phyloP scores from a whole-genome alignment of 1,140 invertebrate species.

The Drosophila dunni region DNA sequence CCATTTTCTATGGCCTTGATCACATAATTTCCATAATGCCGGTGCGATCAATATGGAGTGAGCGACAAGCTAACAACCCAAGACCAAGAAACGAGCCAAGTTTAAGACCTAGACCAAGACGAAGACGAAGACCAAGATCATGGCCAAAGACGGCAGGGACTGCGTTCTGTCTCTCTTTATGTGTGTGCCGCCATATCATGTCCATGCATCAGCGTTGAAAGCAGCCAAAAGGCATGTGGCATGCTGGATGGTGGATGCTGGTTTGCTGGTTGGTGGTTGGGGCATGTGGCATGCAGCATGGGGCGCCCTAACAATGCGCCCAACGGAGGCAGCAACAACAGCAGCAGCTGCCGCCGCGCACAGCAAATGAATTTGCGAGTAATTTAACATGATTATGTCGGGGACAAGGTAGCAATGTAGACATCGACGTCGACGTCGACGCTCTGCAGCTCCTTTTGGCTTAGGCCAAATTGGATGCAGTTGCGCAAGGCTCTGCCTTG shows the following conservation, averaged over 20 bases:
- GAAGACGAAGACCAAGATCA: not conserved
- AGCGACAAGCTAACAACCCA: slow-evolving; percentile 74
- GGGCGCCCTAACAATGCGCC: slow-evolving; percentile 77
- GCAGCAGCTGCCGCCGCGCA: slow-evolving; percentile 47
- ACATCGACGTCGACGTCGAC: slow-evolving; percentile 62
- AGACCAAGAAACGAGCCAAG: slow-evolving; percentile 9
- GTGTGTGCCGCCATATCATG: slow-evolving; percentile 61
- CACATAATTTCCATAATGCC: slow-evolving; percentile 83
- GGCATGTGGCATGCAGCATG: slow-evolving; percentile 15
- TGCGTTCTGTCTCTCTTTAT: not conserved
- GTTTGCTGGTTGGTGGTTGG: not conserved
- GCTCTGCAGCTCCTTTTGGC: slow-evolving; percentile 52
- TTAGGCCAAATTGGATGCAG: slow-evolving; percentile 72
- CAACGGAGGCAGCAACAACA: slow-evolving; percentile 46
- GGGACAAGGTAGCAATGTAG: slow-evolving; percentile 80
- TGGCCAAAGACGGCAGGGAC: slow-evolving; percentile 9
- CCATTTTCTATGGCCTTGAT: slow-evolving; percentile 83
- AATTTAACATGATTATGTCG: slow-evolving; percentile 84
- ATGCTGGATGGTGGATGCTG: not conserved
- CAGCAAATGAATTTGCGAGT: slow-evolving; percentile 82
- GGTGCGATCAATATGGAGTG: slow-evolving; percentile 78
- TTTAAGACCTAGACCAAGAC: not conserved
- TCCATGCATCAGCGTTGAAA: slow-evolving; percentile 78
- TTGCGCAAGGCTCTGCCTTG: slow-evolving; percentile 63
- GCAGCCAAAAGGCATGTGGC: slow-evolving; percentile 42